phyloP scores from a whole-genome alignment of 2,888 invertebrate species.

The Carterocephalus palaemon region DNA sequence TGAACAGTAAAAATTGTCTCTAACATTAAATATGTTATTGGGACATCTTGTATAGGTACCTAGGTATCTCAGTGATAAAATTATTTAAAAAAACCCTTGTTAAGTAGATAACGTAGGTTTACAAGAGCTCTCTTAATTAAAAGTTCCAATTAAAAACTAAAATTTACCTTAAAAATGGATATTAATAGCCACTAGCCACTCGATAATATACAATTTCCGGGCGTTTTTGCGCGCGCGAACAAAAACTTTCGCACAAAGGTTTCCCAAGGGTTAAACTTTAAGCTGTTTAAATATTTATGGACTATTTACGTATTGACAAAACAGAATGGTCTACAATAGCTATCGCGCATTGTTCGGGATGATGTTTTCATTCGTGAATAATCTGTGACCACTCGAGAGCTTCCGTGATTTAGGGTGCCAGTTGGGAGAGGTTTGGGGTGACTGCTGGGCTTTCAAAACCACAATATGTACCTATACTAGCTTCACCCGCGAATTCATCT shows the following conservation, averaged over 20 bases:
- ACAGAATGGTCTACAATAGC: slow-evolving; percentile 63
- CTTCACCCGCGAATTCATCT: too few species aligned
- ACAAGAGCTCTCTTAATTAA: too few species aligned
- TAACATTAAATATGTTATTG: too few species aligned
- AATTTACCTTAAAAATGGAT: too few species aligned
- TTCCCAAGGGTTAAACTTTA: slow-evolving; percentile 52
- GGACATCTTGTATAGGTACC: too few species aligned
- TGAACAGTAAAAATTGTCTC: too few species aligned
- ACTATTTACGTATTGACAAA: slow-evolving; percentile 72
- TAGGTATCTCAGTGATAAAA: too few species aligned
- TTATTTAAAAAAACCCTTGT: too few species aligned
- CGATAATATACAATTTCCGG: slow-evolving; percentile 21
- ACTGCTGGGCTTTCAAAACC: too few species aligned
- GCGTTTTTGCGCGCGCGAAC: slow-evolving; percentile 27
- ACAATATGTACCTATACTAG: too few species aligned
- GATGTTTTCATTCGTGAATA: slow-evolving; percentile 42
- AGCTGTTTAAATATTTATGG: slow-evolving; percentile 72
- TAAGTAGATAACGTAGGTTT: too few species aligned
- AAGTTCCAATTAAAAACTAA: too few species aligned
- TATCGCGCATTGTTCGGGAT: slow-evolving; percentile 46
- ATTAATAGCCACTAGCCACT: slow-evolving; percentile 28
- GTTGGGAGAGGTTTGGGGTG: slow-evolving; percentile 3
- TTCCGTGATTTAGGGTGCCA: slow-evolving; percentile 45
- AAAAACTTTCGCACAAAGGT: slow-evolving; percentile 34
- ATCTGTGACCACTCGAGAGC: slow-evolving; percentile 63